phyloP scores from a whole-genome alignment of 2,888 invertebrate genomes.

The Incurvaria masculella region DNA sequence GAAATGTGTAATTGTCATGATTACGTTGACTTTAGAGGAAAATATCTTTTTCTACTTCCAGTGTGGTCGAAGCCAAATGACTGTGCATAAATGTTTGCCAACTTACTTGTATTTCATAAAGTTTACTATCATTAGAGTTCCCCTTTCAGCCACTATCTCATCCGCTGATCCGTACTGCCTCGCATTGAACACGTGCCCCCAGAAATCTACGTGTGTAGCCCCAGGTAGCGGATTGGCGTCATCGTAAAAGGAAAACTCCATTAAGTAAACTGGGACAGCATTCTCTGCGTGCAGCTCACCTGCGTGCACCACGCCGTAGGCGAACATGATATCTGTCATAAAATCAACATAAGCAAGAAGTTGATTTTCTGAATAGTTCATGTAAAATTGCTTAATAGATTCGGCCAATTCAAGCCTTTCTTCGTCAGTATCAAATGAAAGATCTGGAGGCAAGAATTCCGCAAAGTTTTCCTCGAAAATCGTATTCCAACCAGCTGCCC shows the following conservation, averaged over 20 bases:
- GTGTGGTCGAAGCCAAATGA: too few relatives aligned
- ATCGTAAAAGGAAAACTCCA: slow-evolving; percentile 3
- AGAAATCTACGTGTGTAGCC: slow-evolving; percentile 3
- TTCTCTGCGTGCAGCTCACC: background rate
- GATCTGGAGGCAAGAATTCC: background rate
- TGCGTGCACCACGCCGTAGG: background rate
- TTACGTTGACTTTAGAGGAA: too few relatives aligned
- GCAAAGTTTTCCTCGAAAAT: background rate
- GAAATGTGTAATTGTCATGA: too few relatives aligned
- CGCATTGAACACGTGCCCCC: slow-evolving; percentile 1
- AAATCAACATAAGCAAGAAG: background rate
- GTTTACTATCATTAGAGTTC: slow-evolving; percentile 1
- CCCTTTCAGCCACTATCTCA: background rate
- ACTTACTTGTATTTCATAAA: slow-evolving; percentile 5
- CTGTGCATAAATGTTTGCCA: too few relatives aligned
- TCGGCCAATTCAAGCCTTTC: background rate
- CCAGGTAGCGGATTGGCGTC: background rate
- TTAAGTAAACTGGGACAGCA: slow-evolving; percentile 1
- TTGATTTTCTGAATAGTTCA: background rate
- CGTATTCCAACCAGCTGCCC: background rate
- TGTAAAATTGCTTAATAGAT: slow-evolving; percentile 2
- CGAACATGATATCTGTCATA: background rate
- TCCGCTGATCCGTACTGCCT: background rate
- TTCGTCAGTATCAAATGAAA: background rate
- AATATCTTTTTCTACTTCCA: too few relatives aligned